Evolutionary conservation across 2,797 vertebrate genomes (phyloP), one percentile per base, ranked within the genome.

Genomic region (Chelidonichthys spinosus): DNA sequence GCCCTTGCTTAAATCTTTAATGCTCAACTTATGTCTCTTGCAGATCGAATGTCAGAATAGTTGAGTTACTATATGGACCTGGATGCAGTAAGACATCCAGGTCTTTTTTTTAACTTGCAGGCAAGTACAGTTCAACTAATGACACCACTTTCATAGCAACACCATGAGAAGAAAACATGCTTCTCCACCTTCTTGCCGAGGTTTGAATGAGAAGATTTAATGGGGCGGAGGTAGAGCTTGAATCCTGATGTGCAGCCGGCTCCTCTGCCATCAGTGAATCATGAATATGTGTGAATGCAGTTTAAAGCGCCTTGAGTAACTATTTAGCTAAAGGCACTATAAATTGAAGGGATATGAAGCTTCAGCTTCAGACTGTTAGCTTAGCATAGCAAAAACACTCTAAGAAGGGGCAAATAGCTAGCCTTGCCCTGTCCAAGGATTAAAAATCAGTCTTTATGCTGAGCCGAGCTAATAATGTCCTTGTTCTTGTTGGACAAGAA

Each of bases 111-210:
- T 32, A 42, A 25, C 60, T 42, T 47, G 17, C 13, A 11, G 36
- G 76, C 47, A 32, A 61, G 25, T 14, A n/a, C 49, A 63, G 35
- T 17, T 71, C 18, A n/a, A 63, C 3, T 10, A 11, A 71, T 9
- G 18, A 46, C 33, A 60, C 9, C 11, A 6, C 11, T 63, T 71
- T 81, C n/a, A 69, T 36, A 43, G 32, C 37, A 62, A 40, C 52
- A 4, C n/a, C 13, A 9, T 50, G 40, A 14, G 25, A 25, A 25
- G 25, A 25, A 25, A 25, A 42, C 47, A 60, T 4, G 4, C 2
- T 8, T 18, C 6, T 0, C 4, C 1, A 0, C 7, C 35, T 60
- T 73, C 17, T 58, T 53, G 8, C 9, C 0, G 4, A 44, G 6
- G 66, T 44, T 35, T 55, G 10, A 13, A 33, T 50, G 11, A 49